Evolutionary conservation across 2,113 vertebrate genomes (phyloP).

Genomic region (Thamnophis sirtalis): DNA sequence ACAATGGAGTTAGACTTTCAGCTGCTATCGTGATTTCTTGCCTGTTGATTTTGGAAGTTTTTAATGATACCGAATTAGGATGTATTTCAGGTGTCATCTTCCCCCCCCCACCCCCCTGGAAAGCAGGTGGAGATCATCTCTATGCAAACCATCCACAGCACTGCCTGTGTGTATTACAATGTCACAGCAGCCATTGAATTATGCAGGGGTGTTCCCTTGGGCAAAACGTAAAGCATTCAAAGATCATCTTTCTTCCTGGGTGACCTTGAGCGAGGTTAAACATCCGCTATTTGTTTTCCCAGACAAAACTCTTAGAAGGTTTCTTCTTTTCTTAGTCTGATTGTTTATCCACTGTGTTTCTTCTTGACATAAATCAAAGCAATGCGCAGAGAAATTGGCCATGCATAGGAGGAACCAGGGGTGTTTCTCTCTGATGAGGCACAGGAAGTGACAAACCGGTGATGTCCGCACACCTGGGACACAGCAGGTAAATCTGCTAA

Average conservation of each 20-base stretch:
- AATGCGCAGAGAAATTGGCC: background rate
- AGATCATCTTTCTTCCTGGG: background rate
- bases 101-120: too few relatives aligned
- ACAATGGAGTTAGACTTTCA: background rate
- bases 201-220: background rate
- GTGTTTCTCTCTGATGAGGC: slow-evolving; percentile 5
- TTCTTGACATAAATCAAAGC: slow-evolving; percentile 13
- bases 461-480: background rate
- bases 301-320: background rate
- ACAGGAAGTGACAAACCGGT: background rate
- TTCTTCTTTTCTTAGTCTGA: background rate
- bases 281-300: background rate
- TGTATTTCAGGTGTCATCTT: background rate
- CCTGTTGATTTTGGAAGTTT: background rate
- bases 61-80: background rate
- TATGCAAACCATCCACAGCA: background rate
- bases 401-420: background rate
- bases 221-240: background rate
- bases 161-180: background rate
- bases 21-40: background rate
- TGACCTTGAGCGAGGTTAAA: background rate
- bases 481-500: background rate
- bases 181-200: background rate
- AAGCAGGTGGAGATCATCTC: background rate
- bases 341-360: background rate